Evolutionary conservation across 2,797 vertebrate species (phyloP).

Genomic region (Triplophysa yarkandensis): DNA sequence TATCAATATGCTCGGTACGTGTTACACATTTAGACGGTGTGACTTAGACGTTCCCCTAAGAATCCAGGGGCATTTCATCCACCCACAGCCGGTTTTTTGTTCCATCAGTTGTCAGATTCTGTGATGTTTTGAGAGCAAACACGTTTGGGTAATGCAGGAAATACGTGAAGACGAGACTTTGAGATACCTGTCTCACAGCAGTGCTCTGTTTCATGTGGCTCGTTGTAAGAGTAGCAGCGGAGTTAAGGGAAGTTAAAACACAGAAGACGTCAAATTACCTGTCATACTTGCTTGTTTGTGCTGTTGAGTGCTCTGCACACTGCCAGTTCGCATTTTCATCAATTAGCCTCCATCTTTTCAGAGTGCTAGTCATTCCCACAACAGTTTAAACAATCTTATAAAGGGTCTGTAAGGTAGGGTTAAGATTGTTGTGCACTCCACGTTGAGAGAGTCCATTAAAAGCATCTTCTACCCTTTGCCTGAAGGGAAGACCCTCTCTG

Average conservation of each 20-base stretch:
- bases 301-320: conserved; percentile 37
- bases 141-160: conserved; percentile 40
- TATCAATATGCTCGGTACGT: conserved; percentile 39
- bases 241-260: conserved; percentile 62
- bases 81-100: conserved; percentile 44
- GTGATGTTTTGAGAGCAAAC: conserved; percentile 59
- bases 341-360: conserved; percentile 43
- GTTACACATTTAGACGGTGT: conserved; percentile 42
- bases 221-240: conserved; percentile 44
- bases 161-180: conserved; percentile 14
- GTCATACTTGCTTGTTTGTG: conserved; percentile 60
- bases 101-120: conserved; percentile 63
- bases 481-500: neutral
- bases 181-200: conserved; percentile 38
- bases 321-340: conserved; percentile 48
- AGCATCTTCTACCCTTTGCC: neutral
- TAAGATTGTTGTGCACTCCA: neutral
- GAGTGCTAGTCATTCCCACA: conserved; percentile 14
- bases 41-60: conserved; percentile 39
- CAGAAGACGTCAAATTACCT: conserved; percentile 67
- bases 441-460: conserved; percentile 10
- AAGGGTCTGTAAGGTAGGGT: neutral
- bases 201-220: conserved; percentile 41
- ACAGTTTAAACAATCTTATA: conserved; percentile 40
- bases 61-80: conserved; percentile 47